Evolutionary conservation across 2,797 vertebrate genomes (phyloP), one percentile per base, ranked within the genome.

Genomic region (Centropyge bicolor): DNA sequence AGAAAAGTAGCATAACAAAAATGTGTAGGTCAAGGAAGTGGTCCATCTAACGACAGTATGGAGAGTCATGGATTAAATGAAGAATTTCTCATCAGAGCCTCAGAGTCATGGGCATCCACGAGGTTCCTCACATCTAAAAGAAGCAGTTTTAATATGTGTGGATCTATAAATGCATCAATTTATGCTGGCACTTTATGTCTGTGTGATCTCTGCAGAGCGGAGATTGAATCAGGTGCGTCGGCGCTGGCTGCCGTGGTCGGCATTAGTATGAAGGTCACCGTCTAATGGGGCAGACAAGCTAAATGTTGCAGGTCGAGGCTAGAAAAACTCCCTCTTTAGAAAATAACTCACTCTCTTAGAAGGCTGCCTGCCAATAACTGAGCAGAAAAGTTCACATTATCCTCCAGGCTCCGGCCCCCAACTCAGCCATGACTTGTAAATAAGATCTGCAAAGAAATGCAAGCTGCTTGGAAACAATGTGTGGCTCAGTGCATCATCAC

Each of bases 191-290:
- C 63, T 72, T 48, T 43, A 51, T 60, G 63, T 68, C 54, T 70
- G 17, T 40, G 84, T 68, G 81, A 75, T 67, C 45, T 67, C 12
- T 69, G 57, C 52, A 68, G 51, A 46, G 46, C 3, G 17, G 49
- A 45, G 72, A 69, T 27, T 77, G 78, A 77, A 78, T 71, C 70
- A 68, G 69, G 62, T 76, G 75, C 36, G 20, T 84, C 22, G 48
- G 59, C 10, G 17, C 61, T 35, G 64, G 68, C 69, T 82, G 68
- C 48, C 0, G 10, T 13, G 59, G 40, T 81, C 36, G 35, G 61
- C 56, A 71, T 90, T 85, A 80, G 81, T 59, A 48, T 87, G 89
- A 93, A 92, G 91, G 89, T 88, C 90, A 91, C 19, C 10, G 38
- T 86, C 70, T 89, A 91, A 88, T 91, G 68, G 85, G 66, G 40